These are phyloP conservation scores for Xiphydria camelus DNA, from an alignment of 2,888 invertebrate genomes.

Conservation along the genomic window DNA sequence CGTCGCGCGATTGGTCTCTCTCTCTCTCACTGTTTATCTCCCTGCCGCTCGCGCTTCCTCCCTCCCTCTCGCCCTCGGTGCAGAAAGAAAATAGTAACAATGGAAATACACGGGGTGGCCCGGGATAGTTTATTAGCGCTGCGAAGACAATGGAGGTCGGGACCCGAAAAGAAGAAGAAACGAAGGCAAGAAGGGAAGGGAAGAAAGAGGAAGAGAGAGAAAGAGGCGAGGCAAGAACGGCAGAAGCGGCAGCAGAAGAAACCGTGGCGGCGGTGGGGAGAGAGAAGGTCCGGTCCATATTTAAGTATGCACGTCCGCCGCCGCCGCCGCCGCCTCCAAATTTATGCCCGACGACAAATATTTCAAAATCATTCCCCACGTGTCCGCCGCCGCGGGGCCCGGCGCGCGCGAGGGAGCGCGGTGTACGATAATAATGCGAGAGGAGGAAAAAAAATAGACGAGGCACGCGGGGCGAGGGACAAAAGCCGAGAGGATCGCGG, in stretches of 20 bases:
- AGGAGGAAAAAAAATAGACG: neutral
- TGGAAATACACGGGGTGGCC: conserved; percentile 48
- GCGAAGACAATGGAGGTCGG: conserved; percentile 55
- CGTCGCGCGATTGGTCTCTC: no score
- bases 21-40: no score
- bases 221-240: neutral
- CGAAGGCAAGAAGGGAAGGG: conserved; percentile 19
- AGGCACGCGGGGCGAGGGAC: neutral
- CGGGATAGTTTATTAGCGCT: conserved; percentile 55
- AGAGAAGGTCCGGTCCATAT: conserved; percentile 45
- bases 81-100: conserved; percentile 40
- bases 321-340: conserved; percentile 48
- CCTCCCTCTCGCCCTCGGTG: no score
- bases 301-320: conserved; percentile 52
- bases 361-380: conserved; percentile 48
- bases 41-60: no score
- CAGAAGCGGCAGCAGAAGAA: conserved; percentile 3
- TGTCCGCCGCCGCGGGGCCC: neutral
- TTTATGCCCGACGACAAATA: conserved; percentile 55
- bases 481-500: neutral
- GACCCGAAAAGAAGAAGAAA: conserved; percentile 52
- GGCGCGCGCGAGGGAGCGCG: neutral
- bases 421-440: no score
- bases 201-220: conserved; percentile 16
- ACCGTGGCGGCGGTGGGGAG: conserved; percentile 26